A percentile compares a stretch with the other conserved stretches of the same genome.
phyloP scores from a whole-genome alignment of 2,113 vertebrate species.

The Thinocorus orbignyianus region DNA sequence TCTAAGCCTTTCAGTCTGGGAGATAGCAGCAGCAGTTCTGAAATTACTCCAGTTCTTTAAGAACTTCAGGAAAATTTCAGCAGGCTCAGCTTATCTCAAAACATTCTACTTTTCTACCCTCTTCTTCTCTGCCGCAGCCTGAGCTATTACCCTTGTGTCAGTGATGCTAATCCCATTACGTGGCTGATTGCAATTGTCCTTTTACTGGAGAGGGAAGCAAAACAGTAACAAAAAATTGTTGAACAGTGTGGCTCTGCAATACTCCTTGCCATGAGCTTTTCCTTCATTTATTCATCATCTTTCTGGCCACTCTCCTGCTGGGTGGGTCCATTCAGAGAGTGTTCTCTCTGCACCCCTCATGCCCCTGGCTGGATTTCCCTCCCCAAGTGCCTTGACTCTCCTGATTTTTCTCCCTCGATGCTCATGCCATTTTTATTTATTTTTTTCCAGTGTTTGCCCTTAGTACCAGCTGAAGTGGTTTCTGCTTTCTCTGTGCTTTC shows the following conservation, averaged over 20 bases:
- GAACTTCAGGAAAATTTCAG: background rate
- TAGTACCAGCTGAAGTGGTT: background rate
- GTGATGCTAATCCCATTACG: background rate
- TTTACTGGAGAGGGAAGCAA: background rate
- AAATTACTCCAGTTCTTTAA: background rate
- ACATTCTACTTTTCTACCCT: background rate
- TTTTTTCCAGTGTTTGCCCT: background rate
- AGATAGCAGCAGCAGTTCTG: background rate
- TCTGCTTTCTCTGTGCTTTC: background rate
- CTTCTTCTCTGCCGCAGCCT: background rate
- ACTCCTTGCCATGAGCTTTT: background rate
- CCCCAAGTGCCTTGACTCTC: background rate
- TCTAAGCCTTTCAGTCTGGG: background rate
- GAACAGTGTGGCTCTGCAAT: background rate
- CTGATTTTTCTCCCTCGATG: background rate
- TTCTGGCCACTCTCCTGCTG: background rate
- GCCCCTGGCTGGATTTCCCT: background rate
- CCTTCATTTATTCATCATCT: background rate
- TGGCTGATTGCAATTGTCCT: background rate
- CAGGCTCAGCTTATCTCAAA: background rate
- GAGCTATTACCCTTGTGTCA: background rate
- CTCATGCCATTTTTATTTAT: background rate
- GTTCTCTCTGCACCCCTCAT: rapidly evolving
- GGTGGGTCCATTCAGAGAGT: background rate
- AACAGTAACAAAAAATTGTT: background rate